A percentile compares a stretch with the other conserved stretches of the same genome.
phyloP scores from a whole-genome alignment of 1,140 invertebrate species.

The Pseudobourletiella spinata region DNA sequence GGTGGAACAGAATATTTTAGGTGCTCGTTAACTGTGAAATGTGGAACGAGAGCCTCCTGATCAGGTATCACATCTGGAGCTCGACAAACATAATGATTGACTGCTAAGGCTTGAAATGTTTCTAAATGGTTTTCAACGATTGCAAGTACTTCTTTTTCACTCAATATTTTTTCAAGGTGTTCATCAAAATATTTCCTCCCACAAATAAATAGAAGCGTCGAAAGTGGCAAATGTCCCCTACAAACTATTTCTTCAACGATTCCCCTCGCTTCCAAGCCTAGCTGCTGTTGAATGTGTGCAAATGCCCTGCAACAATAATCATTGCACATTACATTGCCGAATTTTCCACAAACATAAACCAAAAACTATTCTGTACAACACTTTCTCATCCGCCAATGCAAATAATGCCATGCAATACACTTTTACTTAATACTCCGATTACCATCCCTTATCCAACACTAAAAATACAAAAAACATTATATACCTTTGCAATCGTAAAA shows the following conservation, averaged over 20 bases:
- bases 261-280: constrained; percentile 8
- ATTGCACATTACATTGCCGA: too few relatives aligned
- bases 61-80: background rate
- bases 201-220: constrained; percentile 19
- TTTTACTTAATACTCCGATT: too few relatives aligned
- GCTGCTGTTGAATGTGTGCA: background rate
- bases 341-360: too few relatives aligned
- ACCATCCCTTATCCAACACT: too few relatives aligned
- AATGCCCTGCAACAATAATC: background rate
- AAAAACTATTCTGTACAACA: too few relatives aligned
- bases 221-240: constrained; percentile 16
- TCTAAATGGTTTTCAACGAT: constrained; percentile 2
- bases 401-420: too few relatives aligned
- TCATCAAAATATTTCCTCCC: constrained; percentile 12
- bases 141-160: background rate
- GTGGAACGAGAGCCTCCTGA: background rate
- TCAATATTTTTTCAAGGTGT: background rate
- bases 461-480: too few relatives aligned
- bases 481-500: constrained; percentile 22
- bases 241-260: constrained; percentile 22
- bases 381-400: too few relatives aligned
- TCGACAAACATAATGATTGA: background rate
- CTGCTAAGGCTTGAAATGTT: constrained; percentile 1
- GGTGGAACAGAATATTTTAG: constrained; percentile 1
- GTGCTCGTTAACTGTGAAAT: background rate